phyloP scores from a whole-genome alignment of 2,113 vertebrate genomes.

The Echinops telfairi region DNA sequence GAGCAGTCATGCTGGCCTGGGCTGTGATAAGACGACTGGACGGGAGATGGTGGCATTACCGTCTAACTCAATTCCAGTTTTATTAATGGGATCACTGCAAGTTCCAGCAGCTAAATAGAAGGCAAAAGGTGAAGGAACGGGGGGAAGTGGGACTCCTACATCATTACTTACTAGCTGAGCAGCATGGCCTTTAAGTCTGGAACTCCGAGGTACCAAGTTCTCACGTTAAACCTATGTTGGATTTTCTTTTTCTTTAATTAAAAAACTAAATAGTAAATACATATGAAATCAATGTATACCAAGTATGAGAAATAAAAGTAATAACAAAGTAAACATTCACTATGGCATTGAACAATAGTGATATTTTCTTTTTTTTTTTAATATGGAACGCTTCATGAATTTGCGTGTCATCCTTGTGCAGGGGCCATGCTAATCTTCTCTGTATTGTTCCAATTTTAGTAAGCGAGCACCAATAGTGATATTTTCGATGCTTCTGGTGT shows the following conservation, averaged over 20 bases:
- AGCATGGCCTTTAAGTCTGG: slow-evolving; percentile 36
- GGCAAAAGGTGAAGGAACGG: not conserved
- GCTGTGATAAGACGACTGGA: not conserved
- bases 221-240: not conserved
- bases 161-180: not conserved
- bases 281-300: not conserved
- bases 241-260: not conserved
- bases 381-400: no score
- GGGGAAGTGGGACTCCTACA: not conserved
- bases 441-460: no score
- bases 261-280: slow-evolving; percentile 18
- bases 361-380: no score
- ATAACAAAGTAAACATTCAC: not conserved
- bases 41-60: not conserved
- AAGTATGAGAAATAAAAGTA: not conserved
- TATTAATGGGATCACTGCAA: not conserved
- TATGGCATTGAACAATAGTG: not conserved
- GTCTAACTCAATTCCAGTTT: not conserved
- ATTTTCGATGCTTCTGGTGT: not conserved
- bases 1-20: not conserved
- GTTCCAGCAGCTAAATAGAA: not conserved
- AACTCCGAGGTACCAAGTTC: not conserved
- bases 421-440: no score
- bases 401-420: no score
- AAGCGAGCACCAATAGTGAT: not conserved